A percentile compares a stretch with the other conserved stretches of the same genome.
Conservation (phyloP, 2,113 vertebrate genomes). For the Daboia siamensis region DNA sequence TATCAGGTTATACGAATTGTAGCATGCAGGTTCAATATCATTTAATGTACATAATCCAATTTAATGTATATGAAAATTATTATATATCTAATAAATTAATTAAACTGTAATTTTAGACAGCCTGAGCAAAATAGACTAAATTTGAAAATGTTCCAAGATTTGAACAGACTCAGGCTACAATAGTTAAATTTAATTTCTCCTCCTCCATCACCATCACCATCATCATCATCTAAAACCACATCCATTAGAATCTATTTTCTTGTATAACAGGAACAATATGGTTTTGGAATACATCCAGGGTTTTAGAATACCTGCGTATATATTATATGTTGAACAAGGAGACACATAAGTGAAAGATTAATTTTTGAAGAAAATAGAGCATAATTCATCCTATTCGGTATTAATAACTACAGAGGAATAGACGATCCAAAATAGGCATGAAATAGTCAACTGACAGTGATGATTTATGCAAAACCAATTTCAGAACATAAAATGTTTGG, state of each 20-base stretch:
- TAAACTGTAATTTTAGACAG: not conserved
- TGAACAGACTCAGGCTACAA: not conserved
- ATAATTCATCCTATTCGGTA: not conserved
- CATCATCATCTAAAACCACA: not conserved
- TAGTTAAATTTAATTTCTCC: not conserved
- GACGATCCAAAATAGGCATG: not conserved
- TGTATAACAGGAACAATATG: not conserved
- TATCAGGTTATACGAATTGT: not conserved
- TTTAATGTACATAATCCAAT: not conserved
- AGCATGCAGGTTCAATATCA: not conserved
- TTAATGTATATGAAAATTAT: not conserved
- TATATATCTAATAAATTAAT: not conserved
- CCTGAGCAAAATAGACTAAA: not conserved
- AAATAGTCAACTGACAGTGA: not conserved
- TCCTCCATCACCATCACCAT: not conserved
- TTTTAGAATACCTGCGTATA: not conserved
- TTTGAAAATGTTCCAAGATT: not conserved
- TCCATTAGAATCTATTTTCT: not conserved
- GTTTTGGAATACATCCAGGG: not conserved
- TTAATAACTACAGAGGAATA: not conserved
- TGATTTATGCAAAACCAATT: not conserved
- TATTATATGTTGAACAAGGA: no score
- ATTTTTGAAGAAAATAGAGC: not conserved
- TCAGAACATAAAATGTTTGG: not conserved
- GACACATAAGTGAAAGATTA: not conserved